Percentiles rank a stretch among this genome's conserved stretches.
phyloP scores from a whole-genome alignment of 2,888 invertebrate species.

The Cheilosia urbana region DNA sequence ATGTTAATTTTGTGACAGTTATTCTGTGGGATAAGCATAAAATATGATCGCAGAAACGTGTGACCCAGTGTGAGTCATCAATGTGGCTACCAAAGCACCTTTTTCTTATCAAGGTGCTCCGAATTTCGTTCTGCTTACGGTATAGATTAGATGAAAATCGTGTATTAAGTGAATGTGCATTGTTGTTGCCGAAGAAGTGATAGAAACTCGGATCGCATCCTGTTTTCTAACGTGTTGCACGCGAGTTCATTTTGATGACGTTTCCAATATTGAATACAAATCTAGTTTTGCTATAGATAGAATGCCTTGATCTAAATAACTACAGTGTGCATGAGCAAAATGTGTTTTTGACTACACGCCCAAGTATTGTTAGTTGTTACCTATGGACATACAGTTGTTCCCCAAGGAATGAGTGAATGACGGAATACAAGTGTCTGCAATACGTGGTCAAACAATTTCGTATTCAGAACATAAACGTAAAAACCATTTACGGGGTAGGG shows the following conservation, averaged over 20 bases:
- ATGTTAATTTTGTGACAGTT: background rate
- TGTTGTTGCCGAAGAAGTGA: background rate
- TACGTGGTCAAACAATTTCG: slow-evolving; percentile 1
- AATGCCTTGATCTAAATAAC: background rate
- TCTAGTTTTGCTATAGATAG: background rate
- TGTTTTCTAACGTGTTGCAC: background rate
- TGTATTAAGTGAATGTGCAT: background rate
- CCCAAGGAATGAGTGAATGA: background rate
- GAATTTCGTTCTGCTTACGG: background rate
- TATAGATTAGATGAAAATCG: background rate
- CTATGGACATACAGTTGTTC: background rate
- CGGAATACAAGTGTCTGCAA: background rate
- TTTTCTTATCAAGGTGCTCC: slow-evolving; percentile 33
- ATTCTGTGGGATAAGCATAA: background rate
- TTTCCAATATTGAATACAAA: slow-evolving; percentile 1
- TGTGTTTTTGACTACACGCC: background rate
- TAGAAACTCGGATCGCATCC: background rate
- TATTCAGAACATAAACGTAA: background rate
- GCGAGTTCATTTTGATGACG: slow-evolving; percentile 40
- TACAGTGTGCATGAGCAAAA: background rate
- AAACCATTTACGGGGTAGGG: background rate
- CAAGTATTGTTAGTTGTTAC: background rate
- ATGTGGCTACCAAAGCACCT: slow-evolving; percentile 13
- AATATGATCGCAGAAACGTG: slow-evolving; percentile 2
- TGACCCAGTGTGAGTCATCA: slow-evolving; percentile 37